A percentile compares a stretch with the other conserved stretches of the same genome.
These are phyloP conservation scores for Zygaena filipendulae DNA, from an alignment of 2,888 invertebrate species.

Conservation along the genomic window DNA sequence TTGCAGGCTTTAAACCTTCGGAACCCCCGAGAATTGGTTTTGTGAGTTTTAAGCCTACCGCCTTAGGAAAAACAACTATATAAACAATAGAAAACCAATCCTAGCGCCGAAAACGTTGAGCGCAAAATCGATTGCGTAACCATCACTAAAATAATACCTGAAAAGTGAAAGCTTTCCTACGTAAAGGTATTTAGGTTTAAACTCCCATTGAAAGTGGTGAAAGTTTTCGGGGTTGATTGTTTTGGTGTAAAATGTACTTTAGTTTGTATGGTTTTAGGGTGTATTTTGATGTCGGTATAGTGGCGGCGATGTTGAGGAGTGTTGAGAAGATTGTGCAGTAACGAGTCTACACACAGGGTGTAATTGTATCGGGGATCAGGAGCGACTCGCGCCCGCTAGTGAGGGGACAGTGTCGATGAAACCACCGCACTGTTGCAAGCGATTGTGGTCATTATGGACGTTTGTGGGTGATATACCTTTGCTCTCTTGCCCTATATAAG, in stretches of 20 bases:
- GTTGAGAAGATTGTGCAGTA: slow-evolving; percentile 61
- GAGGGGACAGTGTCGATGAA: slow-evolving; percentile 32
- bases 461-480: too few species aligned
- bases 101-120: slow-evolving; percentile 25
- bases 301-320: slow-evolving; percentile 25
- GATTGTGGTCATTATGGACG: slow-evolving; percentile 25
- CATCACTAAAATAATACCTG: slow-evolving; percentile 50
- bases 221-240: slow-evolving; percentile 46
- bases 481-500: too few species aligned
- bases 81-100: slow-evolving; percentile 24
- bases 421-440: slow-evolving; percentile 14
- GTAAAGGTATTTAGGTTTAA: slow-evolving; percentile 65
- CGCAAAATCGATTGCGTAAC: slow-evolving; percentile 26
- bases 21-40: slow-evolving; percentile 57
- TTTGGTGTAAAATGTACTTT: slow-evolving; percentile 27
- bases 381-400: slow-evolving; percentile 40
- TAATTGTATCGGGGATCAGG: slow-evolving; percentile 64
- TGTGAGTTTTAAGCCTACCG: slow-evolving; percentile 63
- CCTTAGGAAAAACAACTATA: slow-evolving; percentile 44
- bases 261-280: slow-evolving; percentile 22
- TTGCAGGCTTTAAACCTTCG: slow-evolving; percentile 49
- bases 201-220: slow-evolving; percentile 68
- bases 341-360: slow-evolving; percentile 59
- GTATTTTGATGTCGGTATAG: slow-evolving; percentile 22
- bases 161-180: slow-evolving; percentile 67